Evolutionary conservation across 2,797 vertebrate species (phyloP).

Genomic region (Clarias pachynema): DNA sequence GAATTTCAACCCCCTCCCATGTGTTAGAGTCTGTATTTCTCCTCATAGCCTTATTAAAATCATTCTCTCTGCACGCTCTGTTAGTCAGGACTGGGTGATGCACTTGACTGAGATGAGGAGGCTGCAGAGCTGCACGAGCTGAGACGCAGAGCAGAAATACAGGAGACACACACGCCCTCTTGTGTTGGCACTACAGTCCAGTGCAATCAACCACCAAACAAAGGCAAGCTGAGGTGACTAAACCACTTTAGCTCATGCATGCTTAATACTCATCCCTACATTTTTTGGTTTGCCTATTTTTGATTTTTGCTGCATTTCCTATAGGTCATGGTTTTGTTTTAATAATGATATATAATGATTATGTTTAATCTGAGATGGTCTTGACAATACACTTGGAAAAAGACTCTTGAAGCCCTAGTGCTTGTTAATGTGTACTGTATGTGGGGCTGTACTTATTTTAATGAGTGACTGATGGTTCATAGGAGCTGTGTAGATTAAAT

Average conservation of each 20-base stretch:
- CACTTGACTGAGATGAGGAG: constrained; percentile 43
- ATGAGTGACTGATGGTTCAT: constrained; percentile 1
- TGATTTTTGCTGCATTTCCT: neutral
- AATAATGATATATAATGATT: neutral
- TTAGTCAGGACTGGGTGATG: constrained; percentile 30
- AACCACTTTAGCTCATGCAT: neutral
- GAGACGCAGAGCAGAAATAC: constrained; percentile 49
- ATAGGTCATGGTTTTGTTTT: neutral
- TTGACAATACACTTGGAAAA: neutral
- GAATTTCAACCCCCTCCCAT: neutral
- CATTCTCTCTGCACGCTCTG: constrained; percentile 9
- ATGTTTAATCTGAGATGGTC: neutral
- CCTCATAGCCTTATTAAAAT: constrained; percentile 11
- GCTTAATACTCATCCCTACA: neutral
- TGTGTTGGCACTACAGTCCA: constrained; percentile 61
- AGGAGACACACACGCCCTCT: constrained; percentile 72
- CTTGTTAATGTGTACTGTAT: neutral
- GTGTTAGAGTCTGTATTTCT: neutral
- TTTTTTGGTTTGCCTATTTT: neutral
- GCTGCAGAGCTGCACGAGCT: constrained; percentile 30
- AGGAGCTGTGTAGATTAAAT: neutral
- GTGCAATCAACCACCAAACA: constrained; percentile 53
- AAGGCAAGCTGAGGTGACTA: constrained; percentile 41
- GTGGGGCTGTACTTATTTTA: neutral
- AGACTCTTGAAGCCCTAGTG: neutral